Evolutionary conservation across 2,888 invertebrate genomes (phyloP), one percentile per base, ranked within the genome.

Genomic region (Brenthis hecate): DNA sequence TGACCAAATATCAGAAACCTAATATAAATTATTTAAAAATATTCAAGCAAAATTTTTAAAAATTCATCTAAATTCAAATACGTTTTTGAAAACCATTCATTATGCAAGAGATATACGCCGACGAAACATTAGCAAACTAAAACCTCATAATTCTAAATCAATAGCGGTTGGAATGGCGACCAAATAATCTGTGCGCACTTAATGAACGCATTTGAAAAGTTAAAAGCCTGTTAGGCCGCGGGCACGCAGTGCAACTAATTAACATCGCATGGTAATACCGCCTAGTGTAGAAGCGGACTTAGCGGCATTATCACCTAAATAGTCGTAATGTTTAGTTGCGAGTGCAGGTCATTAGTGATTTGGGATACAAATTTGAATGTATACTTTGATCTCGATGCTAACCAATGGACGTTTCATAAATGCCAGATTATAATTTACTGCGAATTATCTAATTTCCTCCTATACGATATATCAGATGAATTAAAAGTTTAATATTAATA

Each of bases 131-230:
- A 82, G 75, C 69, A 67, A 69, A 71, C 74, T 79, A 80, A 84
- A 82, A 78, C 76, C 80, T 70, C 77, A 80, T 80, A 79, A 85
- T 82, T 84, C 87, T 84, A 84, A 85, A 86, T 88, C 85, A 84
- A 81, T 80, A 79, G 77, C 72, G 72, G 76, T 75, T 77, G 73
- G 78, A 85, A 83, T 79, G 75, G 79, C 77, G 73, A 74, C 80
- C 82, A 85, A 85, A 88, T 85, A 88, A 88, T 87, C 85, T 82
- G 75, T 74, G 73, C 74, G 80, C 84, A 85, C 83, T 86, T 87
- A 89, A 89, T 89, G 87, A 86, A 87, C 81, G 84, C 87, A 84
- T 91, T 91, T 87, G 90, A 91, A 91, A 91, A 92, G 91, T 91
- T 91, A 89, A 88, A 91, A 89, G 89, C 90, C 81, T 80, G 79